Percentiles rank a stretch among this genome's conserved stretches.
phyloP scores from a whole-genome alignment of 2,888 invertebrate species.

The Perdita meconis region DNA sequence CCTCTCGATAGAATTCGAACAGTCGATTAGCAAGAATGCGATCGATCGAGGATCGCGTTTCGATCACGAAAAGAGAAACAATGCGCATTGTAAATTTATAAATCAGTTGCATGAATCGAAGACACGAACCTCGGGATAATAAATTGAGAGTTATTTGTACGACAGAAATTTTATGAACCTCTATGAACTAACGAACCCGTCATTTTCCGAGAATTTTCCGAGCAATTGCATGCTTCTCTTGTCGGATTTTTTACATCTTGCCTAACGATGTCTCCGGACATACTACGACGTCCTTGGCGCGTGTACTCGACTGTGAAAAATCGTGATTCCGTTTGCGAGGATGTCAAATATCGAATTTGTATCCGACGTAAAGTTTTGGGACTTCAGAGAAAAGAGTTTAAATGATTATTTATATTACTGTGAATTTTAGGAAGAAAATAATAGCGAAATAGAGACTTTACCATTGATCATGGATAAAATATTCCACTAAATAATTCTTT shows the following conservation, averaged over 20 bases:
- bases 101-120: background rate
- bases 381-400: too few relatives aligned
- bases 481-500: too few relatives aligned
- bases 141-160: slow-evolving; percentile 33
- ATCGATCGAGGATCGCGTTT: background rate
- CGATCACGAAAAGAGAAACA: background rate
- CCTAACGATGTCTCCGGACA: slow-evolving; percentile 48
- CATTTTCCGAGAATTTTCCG: slow-evolving; percentile 39
- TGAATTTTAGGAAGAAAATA: too few relatives aligned
- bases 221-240: slow-evolving; percentile 9
- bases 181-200: slow-evolving; percentile 32
- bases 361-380: too few relatives aligned
- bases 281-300: slow-evolving; percentile 46
- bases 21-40: background rate
- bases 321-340: slow-evolving; percentile 7
- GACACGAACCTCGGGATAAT: slow-evolving; percentile 1
- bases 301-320: slow-evolving; percentile 58
- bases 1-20: background rate
- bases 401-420: too few relatives aligned
- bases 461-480: too few relatives aligned
- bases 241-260: slow-evolving; percentile 22
- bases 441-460: too few relatives aligned
- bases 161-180: slow-evolving; percentile 23
- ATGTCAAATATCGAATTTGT: too few relatives aligned
- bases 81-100: background rate